phyloP scores from a whole-genome alignment of 2,113 vertebrate genomes.

The Daboia siamensis region DNA sequence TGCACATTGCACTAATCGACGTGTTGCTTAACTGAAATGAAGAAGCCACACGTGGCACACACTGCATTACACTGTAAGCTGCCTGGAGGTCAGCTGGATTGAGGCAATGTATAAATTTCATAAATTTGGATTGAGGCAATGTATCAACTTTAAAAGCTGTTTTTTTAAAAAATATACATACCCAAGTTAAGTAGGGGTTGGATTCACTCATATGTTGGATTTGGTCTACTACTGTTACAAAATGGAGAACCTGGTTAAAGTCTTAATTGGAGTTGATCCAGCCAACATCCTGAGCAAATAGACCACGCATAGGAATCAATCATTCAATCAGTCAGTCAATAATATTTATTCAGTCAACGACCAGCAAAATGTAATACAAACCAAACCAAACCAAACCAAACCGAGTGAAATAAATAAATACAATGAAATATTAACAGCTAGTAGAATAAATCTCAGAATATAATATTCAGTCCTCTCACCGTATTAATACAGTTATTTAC shows the following conservation, averaged over 20 bases:
- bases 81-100: not conserved
- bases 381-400: no score
- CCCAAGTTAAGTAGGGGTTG: not conserved
- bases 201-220: not conserved
- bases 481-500: not conserved
- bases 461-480: not conserved
- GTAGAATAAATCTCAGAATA: not conserved
- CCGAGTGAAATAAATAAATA: not conserved
- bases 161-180: not conserved
- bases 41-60: not conserved
- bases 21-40: not conserved
- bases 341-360: no score
- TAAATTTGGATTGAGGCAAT: not conserved
- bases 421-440: not conserved
- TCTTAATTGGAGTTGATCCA: not conserved
- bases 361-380: no score
- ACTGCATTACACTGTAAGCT: not conserved
- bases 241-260: not conserved
- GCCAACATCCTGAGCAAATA: not conserved
- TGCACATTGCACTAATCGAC: not conserved
- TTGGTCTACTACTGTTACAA: not conserved
- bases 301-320: no score
- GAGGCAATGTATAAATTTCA: not conserved
- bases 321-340: no score
- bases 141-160: not conserved